A percentile compares a stretch with the other conserved stretches of the same genome.
phyloP scores from a whole-genome alignment of 2,113 vertebrate species.

The Charadrius vociferus region DNA sequence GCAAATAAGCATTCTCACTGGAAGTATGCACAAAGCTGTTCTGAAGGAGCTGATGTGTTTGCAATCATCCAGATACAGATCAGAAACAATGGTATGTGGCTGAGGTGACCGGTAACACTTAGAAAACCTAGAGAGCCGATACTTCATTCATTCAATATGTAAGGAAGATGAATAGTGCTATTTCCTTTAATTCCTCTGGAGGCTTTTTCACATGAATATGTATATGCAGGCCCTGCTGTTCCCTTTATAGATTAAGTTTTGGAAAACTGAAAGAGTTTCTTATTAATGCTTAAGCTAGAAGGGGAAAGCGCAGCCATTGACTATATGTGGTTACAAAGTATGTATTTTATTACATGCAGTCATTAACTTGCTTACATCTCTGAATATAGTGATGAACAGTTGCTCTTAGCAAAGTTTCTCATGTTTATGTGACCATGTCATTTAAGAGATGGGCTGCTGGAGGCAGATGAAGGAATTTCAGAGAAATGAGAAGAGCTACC shows the following conservation, averaged over 20 bases:
- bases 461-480: neutral
- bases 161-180: slow-evolving; percentile 4
- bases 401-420: neutral
- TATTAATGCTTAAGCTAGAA: neutral
- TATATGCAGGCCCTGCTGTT: slow-evolving; percentile 13
- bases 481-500: neutral
- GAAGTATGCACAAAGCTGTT: neutral
- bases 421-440: neutral
- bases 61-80: neutral
- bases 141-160: neutral
- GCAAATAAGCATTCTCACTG: neutral
- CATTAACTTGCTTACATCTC: neutral
- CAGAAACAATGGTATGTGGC: neutral
- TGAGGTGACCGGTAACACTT: neutral
- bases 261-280: neutral
- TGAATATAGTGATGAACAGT: neutral
- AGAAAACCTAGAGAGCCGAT: neutral
- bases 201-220: slow-evolving; percentile 21
- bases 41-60: neutral
- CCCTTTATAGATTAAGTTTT: slow-evolving; percentile 9
- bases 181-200: slow-evolving; percentile 39
- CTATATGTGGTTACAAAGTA: neutral
- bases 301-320: neutral
- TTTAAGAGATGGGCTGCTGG: neutral
- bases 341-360: neutral